A percentile compares a stretch with the other conserved stretches of the same genome.
These are phyloP conservation scores for Goniozus legneri DNA, from an alignment of 1,140 invertebrate species.

Conservation along the genomic window DNA sequence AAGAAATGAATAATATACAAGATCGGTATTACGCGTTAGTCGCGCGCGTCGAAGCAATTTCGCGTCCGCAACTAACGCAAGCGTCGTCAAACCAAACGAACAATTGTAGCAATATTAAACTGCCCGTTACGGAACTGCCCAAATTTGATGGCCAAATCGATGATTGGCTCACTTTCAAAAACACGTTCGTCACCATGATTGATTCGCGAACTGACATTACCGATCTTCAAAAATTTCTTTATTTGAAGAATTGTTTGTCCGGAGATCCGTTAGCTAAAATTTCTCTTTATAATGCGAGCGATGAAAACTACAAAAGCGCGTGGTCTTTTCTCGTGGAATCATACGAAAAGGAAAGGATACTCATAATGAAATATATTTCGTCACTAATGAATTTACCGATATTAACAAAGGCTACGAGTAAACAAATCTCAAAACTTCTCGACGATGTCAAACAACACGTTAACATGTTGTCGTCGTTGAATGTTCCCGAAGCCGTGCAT, in stretches of 20 bases:
- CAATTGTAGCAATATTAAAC: not conserved
- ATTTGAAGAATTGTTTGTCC: constrained; percentile 15
- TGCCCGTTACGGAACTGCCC: not conserved
- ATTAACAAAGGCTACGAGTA: constrained; percentile 1
- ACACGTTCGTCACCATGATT: not conserved
- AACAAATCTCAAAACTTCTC: not conserved
- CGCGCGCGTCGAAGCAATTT: not conserved
- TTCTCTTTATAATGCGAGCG: constrained; percentile 8
- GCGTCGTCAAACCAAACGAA: not conserved
- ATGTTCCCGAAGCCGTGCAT: not conserved
- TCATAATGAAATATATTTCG: constrained; percentile 17
- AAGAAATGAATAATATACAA: not conserved
- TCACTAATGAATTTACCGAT: constrained; percentile 13
- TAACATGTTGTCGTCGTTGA: constrained; percentile 6
- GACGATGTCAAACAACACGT: constrained; percentile 7
- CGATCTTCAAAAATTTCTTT: constrained; percentile 18
- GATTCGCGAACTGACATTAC: not conserved
- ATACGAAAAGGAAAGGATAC: constrained; percentile 18
- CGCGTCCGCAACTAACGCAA: not conserved
- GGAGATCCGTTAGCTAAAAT: constrained; percentile 16
- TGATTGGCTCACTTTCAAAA: not conserved
- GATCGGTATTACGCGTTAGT: not conserved
- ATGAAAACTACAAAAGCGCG: constrained; percentile 21
- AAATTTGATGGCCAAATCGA: not conserved
- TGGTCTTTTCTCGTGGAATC: constrained; percentile 17